These are phyloP conservation scores for Pelosia muscerda DNA, from an alignment of 2,888 invertebrate genomes.

Conservation along the genomic window DNA sequence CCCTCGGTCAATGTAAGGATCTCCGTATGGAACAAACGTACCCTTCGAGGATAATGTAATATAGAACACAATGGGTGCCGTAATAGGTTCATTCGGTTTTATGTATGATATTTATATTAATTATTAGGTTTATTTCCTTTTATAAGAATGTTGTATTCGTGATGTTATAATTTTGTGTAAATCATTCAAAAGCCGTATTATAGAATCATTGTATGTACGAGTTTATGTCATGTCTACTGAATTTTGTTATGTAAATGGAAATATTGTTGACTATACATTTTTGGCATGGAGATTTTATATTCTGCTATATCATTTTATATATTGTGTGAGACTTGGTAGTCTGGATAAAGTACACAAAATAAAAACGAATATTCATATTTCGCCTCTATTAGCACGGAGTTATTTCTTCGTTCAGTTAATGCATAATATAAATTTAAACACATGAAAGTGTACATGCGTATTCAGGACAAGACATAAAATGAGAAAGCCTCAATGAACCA, in stretches of 20 bases:
- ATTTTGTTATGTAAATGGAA: background rate
- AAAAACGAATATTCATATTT: background rate
- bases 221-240: slow-evolving; percentile 11
- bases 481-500: background rate
- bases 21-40: slow-evolving; percentile 53
- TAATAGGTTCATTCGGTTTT: slow-evolving; percentile 56
- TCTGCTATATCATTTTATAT: background rate
- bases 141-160: slow-evolving; percentile 31
- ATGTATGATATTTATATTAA: slow-evolving; percentile 53
- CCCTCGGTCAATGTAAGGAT: slow-evolving; percentile 68
- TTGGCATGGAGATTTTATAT: background rate
- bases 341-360: no score
- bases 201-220: slow-evolving; percentile 21
- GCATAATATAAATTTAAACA: background rate
- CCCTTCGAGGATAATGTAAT: slow-evolving; percentile 50
- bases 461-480: background rate
- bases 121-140: slow-evolving; percentile 46
- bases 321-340: background rate
- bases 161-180: slow-evolving; percentile 38
- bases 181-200: slow-evolving; percentile 28
- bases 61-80: slow-evolving; percentile 52
- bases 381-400: background rate
- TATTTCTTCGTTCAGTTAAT: slow-evolving; percentile 1
- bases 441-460: background rate
- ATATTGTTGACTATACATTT: background rate